Percentiles rank a stretch among this genome's conserved stretches.
Evolutionary conservation across 2,113 vertebrate species (phyloP).

Genomic region (Oncorhynchus masou): DNA sequence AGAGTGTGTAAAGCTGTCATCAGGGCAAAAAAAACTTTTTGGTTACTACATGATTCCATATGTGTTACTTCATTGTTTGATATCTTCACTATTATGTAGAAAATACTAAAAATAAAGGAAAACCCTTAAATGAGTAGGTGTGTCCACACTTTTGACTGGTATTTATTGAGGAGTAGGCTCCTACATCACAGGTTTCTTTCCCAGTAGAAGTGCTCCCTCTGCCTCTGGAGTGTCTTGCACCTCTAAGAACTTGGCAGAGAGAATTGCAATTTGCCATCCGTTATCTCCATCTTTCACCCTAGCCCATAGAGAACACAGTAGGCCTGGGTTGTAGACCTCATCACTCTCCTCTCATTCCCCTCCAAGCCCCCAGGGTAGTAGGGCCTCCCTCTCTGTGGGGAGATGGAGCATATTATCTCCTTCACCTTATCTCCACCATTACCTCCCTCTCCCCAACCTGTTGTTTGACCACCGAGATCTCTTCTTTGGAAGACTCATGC

Average conservation of each 20-base stretch:
- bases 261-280: constrained; percentile 55
- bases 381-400: background rate
- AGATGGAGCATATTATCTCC: too few species aligned
- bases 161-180: too few species aligned
- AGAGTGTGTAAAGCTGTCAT: too few species aligned
- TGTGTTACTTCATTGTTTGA: too few species aligned
- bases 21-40: too few species aligned
- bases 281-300: constrained; percentile 45
- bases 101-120: too few species aligned
- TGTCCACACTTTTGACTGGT: too few species aligned
- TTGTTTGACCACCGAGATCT: background rate
- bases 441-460: constrained; percentile 8
- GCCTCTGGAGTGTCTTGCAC: background rate
- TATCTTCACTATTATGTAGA: too few species aligned
- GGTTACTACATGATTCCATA: too few species aligned
- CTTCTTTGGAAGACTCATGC: background rate
- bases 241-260: constrained; percentile 37
- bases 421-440: background rate
- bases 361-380: constrained; percentile 35
- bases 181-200: too few species aligned
- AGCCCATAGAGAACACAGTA: constrained; percentile 35
- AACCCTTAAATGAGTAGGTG: too few species aligned
- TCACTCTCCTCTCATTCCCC: constrained; percentile 15
- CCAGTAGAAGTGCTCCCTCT: too few species aligned
- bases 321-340: background rate